phyloP scores from a whole-genome alignment of 2,113 vertebrate genomes.

The Egretta garzetta region DNA sequence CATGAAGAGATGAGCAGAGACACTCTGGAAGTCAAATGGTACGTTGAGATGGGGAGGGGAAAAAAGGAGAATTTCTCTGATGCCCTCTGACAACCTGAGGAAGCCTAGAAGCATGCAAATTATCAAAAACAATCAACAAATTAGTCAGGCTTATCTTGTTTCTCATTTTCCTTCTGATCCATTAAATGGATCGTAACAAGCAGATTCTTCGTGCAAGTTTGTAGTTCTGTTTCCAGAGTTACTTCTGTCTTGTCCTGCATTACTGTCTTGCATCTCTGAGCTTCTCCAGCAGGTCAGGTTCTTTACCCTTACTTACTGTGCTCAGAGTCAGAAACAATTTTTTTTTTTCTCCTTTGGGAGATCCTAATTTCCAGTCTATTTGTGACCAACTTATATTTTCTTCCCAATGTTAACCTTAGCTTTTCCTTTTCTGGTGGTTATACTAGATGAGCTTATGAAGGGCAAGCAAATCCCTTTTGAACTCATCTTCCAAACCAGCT shows the following conservation, averaged over 20 bases:
- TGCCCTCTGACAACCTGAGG: not conserved
- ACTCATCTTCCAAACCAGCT: not conserved
- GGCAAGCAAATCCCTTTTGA: not conserved
- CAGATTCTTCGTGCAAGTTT: not conserved
- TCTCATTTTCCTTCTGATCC: not conserved
- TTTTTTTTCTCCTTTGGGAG: not conserved
- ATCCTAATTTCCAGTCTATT: not conserved
- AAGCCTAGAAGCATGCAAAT: not conserved
- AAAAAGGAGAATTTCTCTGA: not conserved
- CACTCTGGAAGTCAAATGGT: not conserved
- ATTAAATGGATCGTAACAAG: not conserved
- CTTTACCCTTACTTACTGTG: not conserved
- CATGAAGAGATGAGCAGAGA: not conserved
- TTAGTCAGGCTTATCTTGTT: not conserved
- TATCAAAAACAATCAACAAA: not conserved
- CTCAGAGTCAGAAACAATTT: not conserved
- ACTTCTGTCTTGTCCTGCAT: not conserved
- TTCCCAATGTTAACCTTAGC: not conserved
- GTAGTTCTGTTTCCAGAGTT: not conserved
- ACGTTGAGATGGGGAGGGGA: not conserved
- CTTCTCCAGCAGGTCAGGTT: not conserved
- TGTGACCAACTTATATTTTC: not conserved
- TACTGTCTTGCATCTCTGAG: not conserved
- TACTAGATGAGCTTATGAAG: not conserved
- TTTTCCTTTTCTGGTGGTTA: not conserved